These are phyloP conservation scores for Chroicocephalus ridibundus DNA, from an alignment of 2,113 vertebrate genomes.

Conservation along the genomic window DNA sequence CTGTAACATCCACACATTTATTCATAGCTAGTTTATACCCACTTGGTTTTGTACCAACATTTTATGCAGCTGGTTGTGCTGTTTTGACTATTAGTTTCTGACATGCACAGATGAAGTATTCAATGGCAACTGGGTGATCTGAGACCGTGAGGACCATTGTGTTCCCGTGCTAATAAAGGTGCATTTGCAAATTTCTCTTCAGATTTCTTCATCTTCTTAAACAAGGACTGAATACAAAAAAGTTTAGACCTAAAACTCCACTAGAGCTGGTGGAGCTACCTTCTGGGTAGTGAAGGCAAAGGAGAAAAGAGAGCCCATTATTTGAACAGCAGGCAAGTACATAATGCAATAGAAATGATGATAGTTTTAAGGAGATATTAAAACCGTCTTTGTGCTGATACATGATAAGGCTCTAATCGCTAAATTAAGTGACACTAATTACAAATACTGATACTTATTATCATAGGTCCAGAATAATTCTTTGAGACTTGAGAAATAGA, in stretches of 20 bases:
- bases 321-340: not conserved
- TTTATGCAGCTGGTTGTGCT: not conserved
- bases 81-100: not conserved
- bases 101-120: not conserved
- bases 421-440: constrained; percentile 10
- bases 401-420: not conserved
- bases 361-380: not conserved
- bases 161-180: not conserved
- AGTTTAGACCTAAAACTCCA: not conserved
- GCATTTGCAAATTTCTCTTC: not conserved
- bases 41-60: not conserved
- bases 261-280: accelerated
- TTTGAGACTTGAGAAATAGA: not conserved
- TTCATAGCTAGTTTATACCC: not conserved
- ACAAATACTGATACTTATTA: not conserved
- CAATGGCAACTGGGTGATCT: not conserved
- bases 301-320: not conserved
- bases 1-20: not conserved
- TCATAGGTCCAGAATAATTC: not conserved
- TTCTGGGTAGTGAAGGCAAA: not conserved
- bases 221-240: not conserved
- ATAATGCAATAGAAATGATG: not conserved
- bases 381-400: not conserved
- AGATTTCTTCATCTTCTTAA: not conserved
- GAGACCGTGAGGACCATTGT: not conserved